Base-by-base conservation (phyloP, 2,797 vertebrate species). In the Periparus ater region DNA sequence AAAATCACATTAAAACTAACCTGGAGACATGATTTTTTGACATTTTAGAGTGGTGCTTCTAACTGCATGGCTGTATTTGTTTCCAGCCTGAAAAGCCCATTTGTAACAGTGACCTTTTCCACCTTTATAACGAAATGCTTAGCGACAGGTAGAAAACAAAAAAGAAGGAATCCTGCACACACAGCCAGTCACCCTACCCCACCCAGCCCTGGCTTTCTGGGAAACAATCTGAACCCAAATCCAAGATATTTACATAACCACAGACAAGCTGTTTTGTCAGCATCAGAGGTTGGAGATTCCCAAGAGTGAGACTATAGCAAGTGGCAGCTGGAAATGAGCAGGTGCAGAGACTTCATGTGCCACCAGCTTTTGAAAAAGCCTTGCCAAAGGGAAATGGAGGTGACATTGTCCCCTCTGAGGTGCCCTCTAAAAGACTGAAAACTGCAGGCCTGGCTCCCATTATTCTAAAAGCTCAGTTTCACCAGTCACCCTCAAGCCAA, bases 41-140 rank as follows among this genome's bases (percentile, higher is more conserved):
- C 58, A 76, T 58, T 51, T 70, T 45, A 51, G 40, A 84, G 76
- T 29, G 34, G 40, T 82, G 63, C 55, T 95, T 92, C 86, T 29
- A 88, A 75, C 38, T 40, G 72, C 19, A 36, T 57, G 83, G 53
- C 36, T 87, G 88, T 57, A 47, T 80, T 95, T 90, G 54, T 86
- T 67, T 67, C 23, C 23, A 53, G 3, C 34, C 9, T 54, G 83
- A 81, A 92, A 40, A 27, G 21, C 27, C 16, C 16, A 32, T 73
- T 60, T 80, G 15, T 89, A 85, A 65, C 30, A 40, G 70, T 42
- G 90, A 91, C 76, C 61, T 89, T 76, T 88, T 23, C 45, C 36
- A 91, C 48, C 54, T 40, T n/a, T 23, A 9, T 25, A 89, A 72
- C 9, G 26, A 67, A 67, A 89, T 1, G 2, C 22, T 76, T 40